phyloP scores from a whole-genome alignment of 2,888 invertebrate species.

The Drosophila diplacantha region DNA sequence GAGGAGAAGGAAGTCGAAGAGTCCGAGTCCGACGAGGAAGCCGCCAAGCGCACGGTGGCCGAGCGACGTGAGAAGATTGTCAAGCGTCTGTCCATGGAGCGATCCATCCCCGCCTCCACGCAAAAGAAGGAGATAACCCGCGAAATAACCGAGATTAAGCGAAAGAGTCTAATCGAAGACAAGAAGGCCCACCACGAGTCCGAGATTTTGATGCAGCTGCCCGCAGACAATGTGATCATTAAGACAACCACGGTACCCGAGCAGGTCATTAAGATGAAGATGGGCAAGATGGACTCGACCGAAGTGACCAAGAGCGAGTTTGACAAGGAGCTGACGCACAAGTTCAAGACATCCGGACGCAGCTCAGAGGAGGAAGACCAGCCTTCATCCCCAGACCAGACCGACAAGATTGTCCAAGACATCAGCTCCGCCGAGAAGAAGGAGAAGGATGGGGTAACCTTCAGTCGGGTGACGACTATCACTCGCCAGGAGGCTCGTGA shows the following conservation, averaged over 20 bases:
- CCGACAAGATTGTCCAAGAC: conserved; percentile 64
- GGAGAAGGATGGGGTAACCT: conserved; percentile 49
- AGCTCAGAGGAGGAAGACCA: conserved; percentile 69
- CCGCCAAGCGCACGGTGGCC: conserved; percentile 85
- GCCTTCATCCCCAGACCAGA: conserved; percentile 53
- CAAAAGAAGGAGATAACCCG: conserved; percentile 86
- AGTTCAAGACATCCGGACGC: conserved; percentile 75
- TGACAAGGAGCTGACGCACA: conserved; percentile 77
- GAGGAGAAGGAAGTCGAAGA: conserved; percentile 87
- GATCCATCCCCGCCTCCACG: conserved; percentile 84
- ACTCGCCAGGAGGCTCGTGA: conserved; percentile 70
- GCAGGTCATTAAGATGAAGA: conserved; percentile 77
- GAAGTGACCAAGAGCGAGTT: conserved; percentile 77
- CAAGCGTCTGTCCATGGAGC: conserved; percentile 84
- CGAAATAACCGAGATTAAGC: conserved; percentile 84
- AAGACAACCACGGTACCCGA: conserved; percentile 76
- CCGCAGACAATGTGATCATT: conserved; percentile 77
- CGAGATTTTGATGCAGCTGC: conserved; percentile 77
- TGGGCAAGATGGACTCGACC: conserved; percentile 75
- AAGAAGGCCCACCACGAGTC: conserved; percentile 78
- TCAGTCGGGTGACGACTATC: conserved; percentile 52
- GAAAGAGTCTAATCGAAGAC: conserved; percentile 80
- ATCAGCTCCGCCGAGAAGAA: conserved; percentile 59
- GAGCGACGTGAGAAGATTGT: conserved; percentile 87
- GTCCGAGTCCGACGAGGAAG: conserved; percentile 82